A percentile compares a stretch with the other conserved stretches of the same genome.
Conservation (phyloP, 2,113 vertebrate species). For the Crotalus tigris region DNA sequence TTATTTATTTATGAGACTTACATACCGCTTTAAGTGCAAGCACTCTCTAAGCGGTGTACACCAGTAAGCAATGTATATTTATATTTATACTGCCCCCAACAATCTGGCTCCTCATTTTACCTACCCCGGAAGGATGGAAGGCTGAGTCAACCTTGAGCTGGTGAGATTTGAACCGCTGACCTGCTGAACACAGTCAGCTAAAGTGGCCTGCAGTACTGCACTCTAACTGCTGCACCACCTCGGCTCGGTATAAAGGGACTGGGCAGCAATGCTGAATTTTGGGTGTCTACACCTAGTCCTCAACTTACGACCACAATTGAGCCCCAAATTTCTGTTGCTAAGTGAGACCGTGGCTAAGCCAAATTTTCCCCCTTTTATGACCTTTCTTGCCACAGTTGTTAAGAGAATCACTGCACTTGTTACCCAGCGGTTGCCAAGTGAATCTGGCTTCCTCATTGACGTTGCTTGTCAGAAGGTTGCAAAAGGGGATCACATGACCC, state of each 20-base stretch:
- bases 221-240: too few relatives aligned
- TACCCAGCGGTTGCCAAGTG: neutral
- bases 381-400: neutral
- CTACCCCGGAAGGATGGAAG: too few relatives aligned
- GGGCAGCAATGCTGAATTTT: neutral
- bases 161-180: too few relatives aligned
- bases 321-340: neutral
- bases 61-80: too few relatives aligned
- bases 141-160: too few relatives aligned
- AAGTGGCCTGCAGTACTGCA: too few relatives aligned
- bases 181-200: too few relatives aligned
- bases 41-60: too few relatives aligned
- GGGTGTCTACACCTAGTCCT: neutral
- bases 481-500: neutral
- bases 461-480: neutral
- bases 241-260: neutral
- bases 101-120: too few relatives aligned
- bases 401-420: neutral
- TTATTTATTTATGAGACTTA: too few relatives aligned
- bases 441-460: neutral
- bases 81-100: too few relatives aligned
- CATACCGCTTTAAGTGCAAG: too few relatives aligned
- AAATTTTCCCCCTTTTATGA: neutral
- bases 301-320: neutral
- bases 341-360: fast-evolving